A percentile compares a stretch with the other conserved stretches of the same genome.
Evolutionary conservation across 2,888 invertebrate species (phyloP).

Genomic region (Pilophorus perplexus): DNA sequence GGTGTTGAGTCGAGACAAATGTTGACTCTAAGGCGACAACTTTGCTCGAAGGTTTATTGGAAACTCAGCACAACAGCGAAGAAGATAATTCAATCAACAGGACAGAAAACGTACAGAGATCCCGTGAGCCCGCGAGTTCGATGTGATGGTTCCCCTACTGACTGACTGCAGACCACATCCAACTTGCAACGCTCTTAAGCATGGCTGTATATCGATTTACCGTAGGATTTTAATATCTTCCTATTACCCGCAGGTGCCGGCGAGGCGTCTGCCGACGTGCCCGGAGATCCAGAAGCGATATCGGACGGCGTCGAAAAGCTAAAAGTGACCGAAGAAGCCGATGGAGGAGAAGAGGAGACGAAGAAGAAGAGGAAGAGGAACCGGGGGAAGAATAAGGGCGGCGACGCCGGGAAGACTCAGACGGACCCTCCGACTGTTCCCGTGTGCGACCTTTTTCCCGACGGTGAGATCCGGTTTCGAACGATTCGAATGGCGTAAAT

Average conservation of each 20-base stretch:
- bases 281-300: conserved; percentile 52
- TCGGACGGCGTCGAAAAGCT: conserved; percentile 49
- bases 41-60: no score
- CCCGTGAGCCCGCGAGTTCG: no score
- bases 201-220: no score
- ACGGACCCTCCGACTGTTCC: conserved; percentile 85
- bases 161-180: no score
- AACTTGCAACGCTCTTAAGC: no score
- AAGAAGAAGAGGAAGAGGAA: conserved; percentile 65
- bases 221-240: no score
- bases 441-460: conserved; percentile 78
- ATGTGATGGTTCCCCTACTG: no score
- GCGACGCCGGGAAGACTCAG: conserved; percentile 58
- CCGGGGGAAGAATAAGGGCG: conserved; percentile 47
- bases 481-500: neutral
- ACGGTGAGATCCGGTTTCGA: conserved; percentile 61
- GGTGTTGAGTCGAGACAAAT: no score
- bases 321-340: conserved; percentile 45
- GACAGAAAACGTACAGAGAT: no score
- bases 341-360: conserved; percentile 40
- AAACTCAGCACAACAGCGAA: no score
- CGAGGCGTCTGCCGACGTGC: conserved; percentile 54
- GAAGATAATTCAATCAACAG: no score
- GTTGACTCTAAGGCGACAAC: no score
- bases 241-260: conserved; percentile 55